Base-by-base conservation (phyloP, 2,888 invertebrate genomes). In the Heliconius ismenius region DNA sequence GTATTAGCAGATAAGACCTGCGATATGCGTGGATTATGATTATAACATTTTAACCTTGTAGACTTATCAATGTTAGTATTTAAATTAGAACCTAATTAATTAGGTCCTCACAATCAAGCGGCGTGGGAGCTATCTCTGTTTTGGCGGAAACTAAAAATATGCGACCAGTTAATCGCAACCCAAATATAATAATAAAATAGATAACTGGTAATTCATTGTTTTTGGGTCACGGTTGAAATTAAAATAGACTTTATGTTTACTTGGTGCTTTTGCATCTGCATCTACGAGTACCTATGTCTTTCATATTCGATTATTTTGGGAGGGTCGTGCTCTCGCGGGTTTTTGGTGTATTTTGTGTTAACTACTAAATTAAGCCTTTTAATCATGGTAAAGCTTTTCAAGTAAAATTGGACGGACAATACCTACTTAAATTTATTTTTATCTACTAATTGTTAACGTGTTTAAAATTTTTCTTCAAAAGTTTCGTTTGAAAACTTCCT, bases 81-180 rank as follows among this genome's bases (percentile, higher is more conserved):
- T 75, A 72, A 74, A 74, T 73, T 75, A 39, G 68, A 73, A 73
- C 76, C 79, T 75, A 73, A 79, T 73, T 73, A 58, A 76, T 72
- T 32, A 58, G 64, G 58, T 63, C 21, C 24, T 21, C 62, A 28
- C 63, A 77, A 79, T 79, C 79, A 73, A 13, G 32, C 4, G 21
- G 80, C 73, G 80, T 80, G 65, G 80, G 79, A 73, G 74, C 76
- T 79, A 79, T 80, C 80, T 73, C 36, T 67, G 73, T 70, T 76
- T 43, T 39, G 54, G 58, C 80, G 80, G 80, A 80, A 78, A 78
- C 75, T 78, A 70, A 70, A 74, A 78, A 79, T 75, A 76, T 75
- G 39, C 28, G 36, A n/a, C 60, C 39, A 74, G 76, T 70, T 74
- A 70, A 64, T 73, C 54, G 72, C 77, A 78, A 80, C 81, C 79